A percentile compares a stretch with the other conserved stretches of the same genome.
These are phyloP conservation scores for Nasonovia ribisnigri DNA, from an alignment of 2,888 invertebrate genomes.

Conservation along the genomic window DNA sequence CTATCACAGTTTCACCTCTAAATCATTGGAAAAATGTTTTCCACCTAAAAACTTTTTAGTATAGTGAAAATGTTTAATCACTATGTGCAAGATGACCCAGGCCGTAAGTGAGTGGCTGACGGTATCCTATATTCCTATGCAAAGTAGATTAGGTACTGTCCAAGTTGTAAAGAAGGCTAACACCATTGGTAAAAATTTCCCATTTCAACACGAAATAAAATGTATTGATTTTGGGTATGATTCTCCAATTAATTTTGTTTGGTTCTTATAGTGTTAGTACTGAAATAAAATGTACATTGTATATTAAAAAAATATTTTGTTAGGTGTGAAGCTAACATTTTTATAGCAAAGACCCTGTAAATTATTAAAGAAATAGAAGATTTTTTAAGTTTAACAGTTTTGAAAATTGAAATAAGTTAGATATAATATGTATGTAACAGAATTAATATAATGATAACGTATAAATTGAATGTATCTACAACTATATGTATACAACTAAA, in stretches of 20 bases:
- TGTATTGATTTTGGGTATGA: neutral
- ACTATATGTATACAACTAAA: neutral
- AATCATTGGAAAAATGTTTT: neutral
- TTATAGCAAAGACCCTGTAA: neutral
- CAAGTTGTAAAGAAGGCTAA: neutral
- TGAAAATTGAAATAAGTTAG: neutral
- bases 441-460: neutral
- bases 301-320: neutral
- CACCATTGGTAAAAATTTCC: neutral
- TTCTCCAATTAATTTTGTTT: neutral
- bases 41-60: neutral
- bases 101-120: neutral
- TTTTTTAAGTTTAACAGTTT: neutral
- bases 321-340: neutral
- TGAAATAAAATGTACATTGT: neutral
- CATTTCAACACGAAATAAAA: neutral
- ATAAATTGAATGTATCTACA: neutral
- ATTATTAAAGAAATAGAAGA: neutral
- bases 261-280: neutral
- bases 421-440: neutral
- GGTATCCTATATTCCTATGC: neutral
- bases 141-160: neutral
- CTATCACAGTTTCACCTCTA: neutral
- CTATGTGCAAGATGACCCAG: neutral
- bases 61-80: neutral